Base-by-base conservation (phyloP, 2,888 invertebrate genomes). In the Formica aserva region DNA sequence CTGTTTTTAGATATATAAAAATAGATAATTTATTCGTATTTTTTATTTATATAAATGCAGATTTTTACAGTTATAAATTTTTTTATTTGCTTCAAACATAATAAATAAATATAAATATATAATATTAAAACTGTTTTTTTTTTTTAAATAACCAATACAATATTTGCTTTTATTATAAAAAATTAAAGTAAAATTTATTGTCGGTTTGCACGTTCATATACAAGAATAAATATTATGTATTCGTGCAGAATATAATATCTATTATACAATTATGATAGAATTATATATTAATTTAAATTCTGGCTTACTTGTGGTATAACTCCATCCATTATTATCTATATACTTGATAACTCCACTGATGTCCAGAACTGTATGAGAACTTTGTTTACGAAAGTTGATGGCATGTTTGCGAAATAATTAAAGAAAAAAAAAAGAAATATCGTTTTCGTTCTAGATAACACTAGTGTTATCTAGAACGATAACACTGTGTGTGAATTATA, bases 401-500 rank as follows among this genome's bases (percentile, higher is more conserved):
- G 29, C 6, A 13, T n/a, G 13, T 32, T 52, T 52, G 52, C n/a
- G n/a, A 52, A 48, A n/a, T 48, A 48, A 18, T 48, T 2, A n/a
- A 48, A 48, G n/a, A 48, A 69, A 45, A 29, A 48, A 22, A 32
- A 22, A 22, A 52, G 0, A 11, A 32, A 69, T 32, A 18, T 32
- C 48, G 32, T 69, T 69, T 52, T 69, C 69, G 13, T 52, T 69
- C 1, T n/a, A 52, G 69, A 69, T 69, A 52, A 69, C 32, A 32
- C 8, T 69, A 52, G 26, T 15, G 2, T 11, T 29, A 26, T 26
- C 26, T 26, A 26, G 26, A 26, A 26, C 26, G 26, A 26, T 26
- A 26, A 26, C 26, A 26, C 26, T 1, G 26, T 26, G 26, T 29
- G 48, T 29, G 29, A 48, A 48, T 67, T 48, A 67, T 45, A 48